Evolutionary conservation across 2,888 invertebrate genomes (phyloP), one percentile per base, ranked within the genome.

Genomic region (Agrochola lychnidis): DNA sequence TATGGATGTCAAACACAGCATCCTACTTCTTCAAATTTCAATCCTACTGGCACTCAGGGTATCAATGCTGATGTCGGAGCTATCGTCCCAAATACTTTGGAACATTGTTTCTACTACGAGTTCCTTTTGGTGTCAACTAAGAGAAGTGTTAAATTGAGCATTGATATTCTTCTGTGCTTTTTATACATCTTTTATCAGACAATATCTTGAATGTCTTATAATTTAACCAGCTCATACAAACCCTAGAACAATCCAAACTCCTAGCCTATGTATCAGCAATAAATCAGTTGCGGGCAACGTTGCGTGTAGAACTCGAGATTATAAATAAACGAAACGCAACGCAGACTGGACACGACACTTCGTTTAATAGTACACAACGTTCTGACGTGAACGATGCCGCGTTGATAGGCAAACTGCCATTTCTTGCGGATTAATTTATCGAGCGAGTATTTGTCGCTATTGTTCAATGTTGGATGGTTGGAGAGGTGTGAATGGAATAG

Each of bases 321-420:
- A 91, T 89, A 89, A 92, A 92, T 92, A 91, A 91, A 90, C 88
- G 81, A 85, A 88, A 89, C 87, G 81, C 85, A 87, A 76, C 88
- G 83, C 81, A 74, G 86, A 80, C 81, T 68, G 76, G 77, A 83
- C 83, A 87, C 83, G 84, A 85, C 86, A 83, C 78, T 75, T 72
- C 79, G 83, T 83, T 87, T 85, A 88, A 89, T 87, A 82, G 79
- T 81, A 89, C 86, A 84, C 78, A 83, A 75, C 85, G 67, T 86
- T 83, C 88, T 87, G 88, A 87, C 84, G 73, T 70, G 63, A 64
- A 66, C 72, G 79, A 80, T 84, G 81, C 80, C 61, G 81, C 64
- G 79, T 57, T 82, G 79, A 88, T 79, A 81, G 81, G 79, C 80
- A 75, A 76, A 81, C 80, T 81, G 80, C 73, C 74, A 82, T 80